These are phyloP conservation scores for Helicoverpa zea DNA, from an alignment of 1,140 invertebrate species.

Conservation along the genomic window DNA sequence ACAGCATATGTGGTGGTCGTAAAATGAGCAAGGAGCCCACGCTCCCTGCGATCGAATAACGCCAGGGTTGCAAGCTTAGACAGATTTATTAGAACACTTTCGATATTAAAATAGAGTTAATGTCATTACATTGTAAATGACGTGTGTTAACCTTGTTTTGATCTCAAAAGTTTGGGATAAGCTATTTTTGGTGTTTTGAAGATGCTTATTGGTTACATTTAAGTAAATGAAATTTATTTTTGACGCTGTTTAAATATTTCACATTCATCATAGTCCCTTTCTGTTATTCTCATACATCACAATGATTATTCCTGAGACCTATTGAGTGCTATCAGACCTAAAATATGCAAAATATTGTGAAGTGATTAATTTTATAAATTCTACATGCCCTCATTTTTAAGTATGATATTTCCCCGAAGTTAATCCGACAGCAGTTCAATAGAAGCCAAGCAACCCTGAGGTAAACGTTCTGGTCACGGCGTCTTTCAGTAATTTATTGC, in stretches of 20 bases:
- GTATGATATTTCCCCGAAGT: too few species aligned
- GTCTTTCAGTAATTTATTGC: conserved; percentile 61
- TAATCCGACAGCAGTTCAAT: too few species aligned
- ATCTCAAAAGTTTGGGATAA: conserved; percentile 1
- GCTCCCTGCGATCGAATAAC: conserved; percentile 31
- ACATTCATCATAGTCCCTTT: too few species aligned
- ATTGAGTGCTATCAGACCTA: too few species aligned
- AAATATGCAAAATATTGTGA: too few species aligned
- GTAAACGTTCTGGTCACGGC: conserved; percentile 49
- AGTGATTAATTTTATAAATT: too few species aligned
- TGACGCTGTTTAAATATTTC: too few species aligned
- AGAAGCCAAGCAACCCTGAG: conserved; percentile 23
- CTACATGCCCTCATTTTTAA: too few species aligned
- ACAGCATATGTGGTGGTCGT: conserved; percentile 52
- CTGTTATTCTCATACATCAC: too few species aligned
- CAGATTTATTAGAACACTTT: conserved; percentile 30
- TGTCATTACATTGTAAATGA: conserved; percentile 29
- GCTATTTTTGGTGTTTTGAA: conserved; percentile 6
- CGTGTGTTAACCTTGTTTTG: conserved; percentile 23
- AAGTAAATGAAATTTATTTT: not conserved
- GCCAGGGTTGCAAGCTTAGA: conserved; percentile 37
- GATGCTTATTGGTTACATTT: not conserved
- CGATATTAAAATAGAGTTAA: conserved; percentile 41
- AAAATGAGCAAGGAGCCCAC: conserved; percentile 42
- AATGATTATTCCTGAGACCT: too few species aligned